Evolutionary conservation across 2,797 vertebrate species (phyloP).

Genomic region (Sorex maritimensis): DNA sequence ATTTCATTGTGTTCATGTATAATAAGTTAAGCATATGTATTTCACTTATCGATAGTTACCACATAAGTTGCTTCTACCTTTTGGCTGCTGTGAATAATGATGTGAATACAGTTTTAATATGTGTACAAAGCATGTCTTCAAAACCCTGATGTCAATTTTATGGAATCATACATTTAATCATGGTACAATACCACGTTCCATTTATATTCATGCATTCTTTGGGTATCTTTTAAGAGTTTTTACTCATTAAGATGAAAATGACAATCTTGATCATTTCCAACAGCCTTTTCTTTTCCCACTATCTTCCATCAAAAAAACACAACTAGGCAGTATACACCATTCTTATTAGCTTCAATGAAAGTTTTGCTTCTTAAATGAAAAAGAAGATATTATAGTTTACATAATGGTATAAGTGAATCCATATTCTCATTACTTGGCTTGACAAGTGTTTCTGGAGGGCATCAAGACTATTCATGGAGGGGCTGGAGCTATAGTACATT

Average conservation of each 20-base stretch:
- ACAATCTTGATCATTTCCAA: conserved; percentile 37
- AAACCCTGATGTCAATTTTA: conserved; percentile 21
- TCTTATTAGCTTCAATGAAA: background rate
- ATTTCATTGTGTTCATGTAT: background rate
- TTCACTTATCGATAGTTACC: background rate
- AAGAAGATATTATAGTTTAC: conserved; percentile 51
- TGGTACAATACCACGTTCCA: conserved; percentile 30
- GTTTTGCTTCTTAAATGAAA: conserved; percentile 68
- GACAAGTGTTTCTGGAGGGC: too few species aligned
- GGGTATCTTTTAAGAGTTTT: conserved; percentile 36
- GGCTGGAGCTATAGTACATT: too few species aligned
- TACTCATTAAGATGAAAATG: conserved; percentile 41
- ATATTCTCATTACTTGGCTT: conserved; percentile 46
- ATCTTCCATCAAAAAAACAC: conserved; percentile 11
- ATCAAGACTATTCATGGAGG: too few species aligned
- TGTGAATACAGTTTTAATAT: conserved; percentile 4
- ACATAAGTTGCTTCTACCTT: conserved; percentile 4
- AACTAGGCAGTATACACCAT: conserved; percentile 7
- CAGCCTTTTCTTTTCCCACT: background rate
- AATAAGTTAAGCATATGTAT: background rate
- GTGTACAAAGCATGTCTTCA: background rate
- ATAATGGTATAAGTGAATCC: conserved; percentile 54
- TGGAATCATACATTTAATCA: background rate
- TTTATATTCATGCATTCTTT: conserved; percentile 54
- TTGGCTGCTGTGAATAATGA: conserved; percentile 9